Evolutionary conservation across 1,140 invertebrate species (phyloP).

Genomic region (Agrilus planipennis): DNA sequence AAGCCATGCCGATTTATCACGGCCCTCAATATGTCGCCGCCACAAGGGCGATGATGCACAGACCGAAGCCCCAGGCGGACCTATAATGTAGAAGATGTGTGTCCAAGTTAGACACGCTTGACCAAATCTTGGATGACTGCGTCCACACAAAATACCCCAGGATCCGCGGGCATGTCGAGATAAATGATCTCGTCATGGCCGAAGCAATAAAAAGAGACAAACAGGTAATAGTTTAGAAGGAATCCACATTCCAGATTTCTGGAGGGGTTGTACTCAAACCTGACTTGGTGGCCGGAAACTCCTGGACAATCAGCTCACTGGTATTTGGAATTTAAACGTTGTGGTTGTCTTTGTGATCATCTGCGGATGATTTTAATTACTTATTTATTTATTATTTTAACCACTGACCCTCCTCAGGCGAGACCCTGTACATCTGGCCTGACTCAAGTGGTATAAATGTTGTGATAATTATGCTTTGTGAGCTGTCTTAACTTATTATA

Average conservation of each 20-base stretch:
- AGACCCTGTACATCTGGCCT: not conserved
- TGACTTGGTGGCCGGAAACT: too few relatives aligned
- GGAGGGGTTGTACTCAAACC: too few relatives aligned
- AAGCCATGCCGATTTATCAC: constrained; percentile 16
- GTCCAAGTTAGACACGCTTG: constrained; percentile 18
- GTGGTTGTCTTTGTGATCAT: too few relatives aligned
- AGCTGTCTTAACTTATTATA: too few relatives aligned
- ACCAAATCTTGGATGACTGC: constrained; percentile 20
- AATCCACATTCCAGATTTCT: constrained; percentile 9
- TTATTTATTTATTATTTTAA: too few relatives aligned
- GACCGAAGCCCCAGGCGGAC: constrained; percentile 8
- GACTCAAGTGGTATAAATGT: not conserved
- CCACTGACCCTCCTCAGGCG: too few relatives aligned
- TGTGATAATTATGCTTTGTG: not conserved
- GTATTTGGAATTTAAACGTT: too few relatives aligned
- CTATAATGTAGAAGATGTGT: constrained; percentile 12
- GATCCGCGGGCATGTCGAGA: constrained; percentile 21
- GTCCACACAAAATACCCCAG: constrained; percentile 14
- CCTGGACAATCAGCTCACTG: too few relatives aligned
- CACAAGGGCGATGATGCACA: constrained; percentile 11
- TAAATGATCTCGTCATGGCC: constrained; percentile 15
- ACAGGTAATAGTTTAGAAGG: constrained; percentile 11
- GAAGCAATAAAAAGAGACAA: constrained; percentile 6
- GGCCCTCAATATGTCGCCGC: constrained; percentile 15
- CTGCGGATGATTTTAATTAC: too few relatives aligned